Conservation (phyloP, 23 tunicate genomes). For the Clavelina lepadiformis region DNA sequence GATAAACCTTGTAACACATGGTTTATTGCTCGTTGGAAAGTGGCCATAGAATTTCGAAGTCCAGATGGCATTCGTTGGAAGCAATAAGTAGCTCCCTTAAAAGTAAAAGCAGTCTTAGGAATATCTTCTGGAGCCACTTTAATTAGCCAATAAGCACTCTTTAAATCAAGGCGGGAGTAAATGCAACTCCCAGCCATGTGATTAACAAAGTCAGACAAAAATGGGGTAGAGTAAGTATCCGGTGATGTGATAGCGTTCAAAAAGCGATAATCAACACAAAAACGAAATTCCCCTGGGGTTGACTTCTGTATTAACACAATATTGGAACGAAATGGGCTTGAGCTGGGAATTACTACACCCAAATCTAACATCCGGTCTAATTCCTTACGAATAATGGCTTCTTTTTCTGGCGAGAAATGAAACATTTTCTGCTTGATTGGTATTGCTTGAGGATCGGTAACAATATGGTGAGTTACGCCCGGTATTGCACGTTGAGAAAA, state of each 20-base stretch:
- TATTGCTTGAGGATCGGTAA: too few species aligned
- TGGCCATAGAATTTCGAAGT: conserved; percentile 10
- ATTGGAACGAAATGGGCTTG: background rate
- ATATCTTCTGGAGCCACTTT: conserved; percentile 2
- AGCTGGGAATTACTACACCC: background rate
- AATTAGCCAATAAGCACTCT: conserved; percentile 20
- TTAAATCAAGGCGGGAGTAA: conserved; percentile 15
- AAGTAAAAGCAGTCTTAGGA: conserved; percentile 17
- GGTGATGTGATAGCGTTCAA: conserved; percentile 10
- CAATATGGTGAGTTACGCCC: too few species aligned
- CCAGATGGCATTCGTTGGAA: conserved; percentile 19
- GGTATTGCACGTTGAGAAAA: too few species aligned
- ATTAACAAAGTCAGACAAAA: background rate
- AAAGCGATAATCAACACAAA: conserved; percentile 21
- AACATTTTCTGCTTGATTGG: too few species aligned
- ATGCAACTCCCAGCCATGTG: conserved; percentile 8
- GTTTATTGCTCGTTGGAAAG: conserved; percentile 21
- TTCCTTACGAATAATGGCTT: background rate
- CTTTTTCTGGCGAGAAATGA: conserved; percentile 7
- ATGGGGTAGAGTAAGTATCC: conserved; percentile 22
- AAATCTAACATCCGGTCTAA: background rate
- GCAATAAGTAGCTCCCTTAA: background rate
- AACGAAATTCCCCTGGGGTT: conserved; percentile 6
- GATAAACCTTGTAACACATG: conserved; percentile 24
- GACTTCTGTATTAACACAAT: conserved; percentile 8